These are phyloP conservation scores for Meloidogyne exigua DNA, from an alignment of 1,140 invertebrate genomes.

Conservation along the genomic window DNA sequence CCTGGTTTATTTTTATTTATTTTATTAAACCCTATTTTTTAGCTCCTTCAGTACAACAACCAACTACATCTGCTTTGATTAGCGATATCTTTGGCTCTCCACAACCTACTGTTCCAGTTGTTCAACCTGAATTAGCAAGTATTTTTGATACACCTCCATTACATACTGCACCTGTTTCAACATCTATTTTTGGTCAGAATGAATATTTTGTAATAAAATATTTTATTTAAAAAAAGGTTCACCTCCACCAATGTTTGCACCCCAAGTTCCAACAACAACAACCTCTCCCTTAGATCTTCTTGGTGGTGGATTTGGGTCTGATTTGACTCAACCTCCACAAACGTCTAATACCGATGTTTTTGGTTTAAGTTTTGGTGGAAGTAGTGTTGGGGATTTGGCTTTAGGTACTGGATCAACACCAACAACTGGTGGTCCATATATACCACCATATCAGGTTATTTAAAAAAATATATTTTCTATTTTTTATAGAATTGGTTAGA, in stretches of 20 bases:
- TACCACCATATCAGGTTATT: constrained; percentile 64
- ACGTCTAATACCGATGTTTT: constrained; percentile 1
- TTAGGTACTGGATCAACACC: constrained; percentile 14
- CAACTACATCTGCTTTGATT: not conserved
- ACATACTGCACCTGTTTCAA: not conserved
- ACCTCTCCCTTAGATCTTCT: not conserved
- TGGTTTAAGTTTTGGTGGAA: constrained; percentile 11
- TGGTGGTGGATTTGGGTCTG: not conserved
- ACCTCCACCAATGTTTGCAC: not conserved
- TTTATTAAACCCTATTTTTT: not conserved
- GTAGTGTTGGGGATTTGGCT: not conserved
- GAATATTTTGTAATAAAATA: not conserved
- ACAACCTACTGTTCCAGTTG: not conserved
- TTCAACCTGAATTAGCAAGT: not conserved
- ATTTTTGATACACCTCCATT: constrained; percentile 15
- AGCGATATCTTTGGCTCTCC: not conserved
- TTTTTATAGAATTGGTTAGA: constrained; percentile 53
- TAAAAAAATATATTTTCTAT: not conserved
- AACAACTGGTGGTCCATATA: constrained; percentile 41
- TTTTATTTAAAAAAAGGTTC: not conserved
- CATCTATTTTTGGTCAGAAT: not conserved
- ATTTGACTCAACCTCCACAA: not conserved
- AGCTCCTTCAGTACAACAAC: not conserved
- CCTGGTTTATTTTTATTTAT: constrained; percentile 1
- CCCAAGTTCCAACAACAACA: not conserved